Conservation (phyloP, 2,888 invertebrate species). For the Electrophaes corylata region DNA sequence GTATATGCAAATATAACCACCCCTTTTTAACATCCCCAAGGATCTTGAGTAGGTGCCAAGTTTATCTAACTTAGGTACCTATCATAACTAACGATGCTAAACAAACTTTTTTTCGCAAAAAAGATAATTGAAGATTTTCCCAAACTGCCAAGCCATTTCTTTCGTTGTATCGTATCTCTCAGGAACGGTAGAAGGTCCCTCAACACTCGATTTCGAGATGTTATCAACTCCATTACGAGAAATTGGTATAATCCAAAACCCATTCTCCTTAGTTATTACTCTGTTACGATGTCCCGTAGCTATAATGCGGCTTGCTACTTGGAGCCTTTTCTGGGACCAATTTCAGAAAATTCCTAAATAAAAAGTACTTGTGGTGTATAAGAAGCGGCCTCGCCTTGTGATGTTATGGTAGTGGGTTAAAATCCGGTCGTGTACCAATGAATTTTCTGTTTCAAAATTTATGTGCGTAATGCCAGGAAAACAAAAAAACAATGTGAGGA, state of each 20-base stretch:
- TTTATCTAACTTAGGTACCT: no score
- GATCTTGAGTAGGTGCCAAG: no score
- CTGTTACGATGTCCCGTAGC: constrained; percentile 18
- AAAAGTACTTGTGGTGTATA: neutral
- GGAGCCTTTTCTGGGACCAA: neutral
- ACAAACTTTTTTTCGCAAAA: neutral
- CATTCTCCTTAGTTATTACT: constrained; percentile 27
- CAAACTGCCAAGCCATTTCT: neutral
- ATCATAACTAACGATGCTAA: neutral
- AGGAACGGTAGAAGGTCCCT: constrained; percentile 11
- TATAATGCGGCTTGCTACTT: constrained; percentile 21
- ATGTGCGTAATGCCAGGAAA: no score
- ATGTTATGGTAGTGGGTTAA: no score
- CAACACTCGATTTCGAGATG: constrained; percentile 21
- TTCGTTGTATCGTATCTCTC: constrained; percentile 4
- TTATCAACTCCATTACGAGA: constrained; percentile 20
- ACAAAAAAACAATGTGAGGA: no score
- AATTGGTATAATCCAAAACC: constrained; percentile 25
- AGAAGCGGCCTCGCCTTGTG: no score
- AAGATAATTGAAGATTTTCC: neutral
- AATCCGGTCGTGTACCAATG: no score
- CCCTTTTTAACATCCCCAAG: no score
- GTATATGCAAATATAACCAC: no score
- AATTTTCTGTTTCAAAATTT: no score
- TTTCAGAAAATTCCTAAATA: neutral